Base-by-base conservation (phyloP, 2,113 vertebrate species). In the Dermatemys mawii region DNA sequence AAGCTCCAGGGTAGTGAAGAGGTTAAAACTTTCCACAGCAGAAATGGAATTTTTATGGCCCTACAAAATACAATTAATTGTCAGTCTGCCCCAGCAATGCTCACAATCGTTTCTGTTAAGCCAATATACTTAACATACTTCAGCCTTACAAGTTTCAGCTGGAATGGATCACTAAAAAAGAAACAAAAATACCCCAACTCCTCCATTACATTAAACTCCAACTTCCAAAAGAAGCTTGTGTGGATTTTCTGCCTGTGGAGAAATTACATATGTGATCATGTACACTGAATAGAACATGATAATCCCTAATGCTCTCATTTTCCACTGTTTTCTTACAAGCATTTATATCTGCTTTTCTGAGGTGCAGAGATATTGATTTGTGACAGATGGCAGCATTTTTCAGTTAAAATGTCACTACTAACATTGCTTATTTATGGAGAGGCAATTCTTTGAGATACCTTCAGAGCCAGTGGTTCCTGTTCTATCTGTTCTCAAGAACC, bases 11-110 rank as follows among this genome's bases (percentile, higher is more conserved):
- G 83, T n/a, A 83, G 90, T 10, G 92, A 96, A 96, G 5, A 92
- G 84, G 95, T 97, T 96, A 97, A 97, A 93, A 82, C 89, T 84
- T 91, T 78, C 83, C 89, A 76, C 50, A 70, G 93, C 87, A 96
- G 94, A 97, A 97, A 95, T 85, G 91, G 96, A 95, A 93, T 97
- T 94, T 95, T 96, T 97, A 96, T 84, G 57, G 86, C 88, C 85
- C 2, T 2, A 4, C 0, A 78, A 73, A 80, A 84, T 83, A 2
- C 78, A 89, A 93, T 81, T 81, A 94, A 95, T 93, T 93, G 85
- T 94, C 92, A 93, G 70, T 93, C 90, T 90, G 86, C 83, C 94
- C 90, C 92, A 94, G 94, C 90, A 93, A 92, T 94, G 79, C 95
- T 95, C 93, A 41, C 73, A 89, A 92, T 87, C 82, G 11, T 89